A percentile compares a stretch with the other conserved stretches of the same genome.
Conservation (phyloP, 2,888 invertebrate species). For the Dione juno region DNA sequence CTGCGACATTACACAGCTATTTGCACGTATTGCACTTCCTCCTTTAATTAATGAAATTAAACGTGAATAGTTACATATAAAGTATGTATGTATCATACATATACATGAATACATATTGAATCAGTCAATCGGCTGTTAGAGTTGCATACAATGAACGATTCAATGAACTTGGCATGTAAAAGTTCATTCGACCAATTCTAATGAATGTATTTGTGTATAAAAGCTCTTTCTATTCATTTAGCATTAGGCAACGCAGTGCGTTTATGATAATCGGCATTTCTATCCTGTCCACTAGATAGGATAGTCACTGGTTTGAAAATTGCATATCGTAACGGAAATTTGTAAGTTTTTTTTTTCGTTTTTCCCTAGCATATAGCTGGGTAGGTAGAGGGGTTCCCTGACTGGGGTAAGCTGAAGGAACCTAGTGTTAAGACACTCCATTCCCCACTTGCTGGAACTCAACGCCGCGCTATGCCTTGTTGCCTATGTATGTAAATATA, state of each 20-base stretch:
- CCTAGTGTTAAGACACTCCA: too few relatives aligned
- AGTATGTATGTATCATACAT: not conserved
- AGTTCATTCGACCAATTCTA: constrained; percentile 27
- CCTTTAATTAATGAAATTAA: constrained; percentile 43
- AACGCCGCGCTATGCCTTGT: too few relatives aligned
- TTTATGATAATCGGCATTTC: not conserved
- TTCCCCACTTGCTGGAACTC: too few relatives aligned
- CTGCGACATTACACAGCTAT: constrained; percentile 5
- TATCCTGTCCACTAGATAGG: not conserved
- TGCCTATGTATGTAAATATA: too few relatives aligned
- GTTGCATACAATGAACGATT: constrained; percentile 27
- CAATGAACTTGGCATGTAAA: constrained; percentile 23
- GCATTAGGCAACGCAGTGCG: not conserved
- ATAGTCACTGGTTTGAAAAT: not conserved
- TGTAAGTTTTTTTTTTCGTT: not conserved
- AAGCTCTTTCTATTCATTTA: constrained; percentile 3
- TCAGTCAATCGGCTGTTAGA: constrained; percentile 35
- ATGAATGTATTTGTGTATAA: constrained; percentile 20
- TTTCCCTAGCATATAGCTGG: too few relatives aligned
- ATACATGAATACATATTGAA: constrained; percentile 33
- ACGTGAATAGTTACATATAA: not conserved
- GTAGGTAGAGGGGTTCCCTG: too few relatives aligned
- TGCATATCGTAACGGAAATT: not conserved
- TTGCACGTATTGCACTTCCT: constrained; percentile 42
- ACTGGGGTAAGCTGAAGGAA: too few relatives aligned